phyloP scores from a whole-genome alignment of 2,797 vertebrate genomes.

The Agapornis canus region DNA sequence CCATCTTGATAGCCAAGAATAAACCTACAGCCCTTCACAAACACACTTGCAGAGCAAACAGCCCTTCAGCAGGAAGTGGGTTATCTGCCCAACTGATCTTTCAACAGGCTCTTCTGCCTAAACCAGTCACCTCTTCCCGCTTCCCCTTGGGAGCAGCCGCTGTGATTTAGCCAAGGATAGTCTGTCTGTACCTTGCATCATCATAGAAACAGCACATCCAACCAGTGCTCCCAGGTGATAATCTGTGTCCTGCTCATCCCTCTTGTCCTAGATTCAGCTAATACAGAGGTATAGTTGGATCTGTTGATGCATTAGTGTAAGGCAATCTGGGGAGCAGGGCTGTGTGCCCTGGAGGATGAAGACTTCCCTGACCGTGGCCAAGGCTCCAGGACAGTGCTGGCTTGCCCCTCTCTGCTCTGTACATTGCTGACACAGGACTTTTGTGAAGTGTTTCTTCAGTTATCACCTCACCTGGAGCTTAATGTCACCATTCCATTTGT shows the following conservation, averaged over 20 bases:
- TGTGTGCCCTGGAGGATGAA: background rate
- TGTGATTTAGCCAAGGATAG: background rate
- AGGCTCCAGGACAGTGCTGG: background rate
- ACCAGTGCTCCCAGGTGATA: background rate
- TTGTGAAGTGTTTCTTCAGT: background rate
- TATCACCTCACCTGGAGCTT: background rate
- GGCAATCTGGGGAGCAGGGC: background rate
- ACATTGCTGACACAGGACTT: too few relatives aligned
- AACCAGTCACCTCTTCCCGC: background rate
- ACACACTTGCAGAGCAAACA: background rate
- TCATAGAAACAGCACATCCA: background rate
- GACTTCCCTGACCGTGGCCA: background rate
- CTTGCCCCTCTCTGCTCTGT: background rate
- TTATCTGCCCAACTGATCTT: background rate
- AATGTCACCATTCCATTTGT: background rate
- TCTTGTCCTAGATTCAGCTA: background rate
- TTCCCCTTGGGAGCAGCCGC: background rate
- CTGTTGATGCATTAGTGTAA: background rate
- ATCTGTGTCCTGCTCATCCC: background rate
- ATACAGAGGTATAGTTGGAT: background rate
- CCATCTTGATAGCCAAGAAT: conserved; percentile 16
- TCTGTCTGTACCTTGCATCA: rapidly evolving
- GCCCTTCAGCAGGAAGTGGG: background rate
- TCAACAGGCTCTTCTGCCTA: background rate
- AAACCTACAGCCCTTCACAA: background rate